Conservation (phyloP, 2,888 invertebrate species). For the Eilema griseolum region DNA sequence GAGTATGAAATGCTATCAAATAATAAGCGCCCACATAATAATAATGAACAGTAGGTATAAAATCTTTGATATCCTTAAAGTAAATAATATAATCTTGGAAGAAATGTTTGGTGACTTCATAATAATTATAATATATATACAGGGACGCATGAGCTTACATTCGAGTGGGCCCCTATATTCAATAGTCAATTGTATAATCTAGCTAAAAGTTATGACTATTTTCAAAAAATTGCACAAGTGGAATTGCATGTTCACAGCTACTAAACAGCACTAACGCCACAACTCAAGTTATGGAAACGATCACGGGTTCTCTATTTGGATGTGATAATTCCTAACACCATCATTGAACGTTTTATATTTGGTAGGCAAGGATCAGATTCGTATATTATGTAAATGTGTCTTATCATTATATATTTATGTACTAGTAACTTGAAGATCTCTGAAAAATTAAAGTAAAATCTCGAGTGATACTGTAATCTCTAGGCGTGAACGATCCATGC, state of each 20-base stretch:
- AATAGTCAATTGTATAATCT: constrained; percentile 85
- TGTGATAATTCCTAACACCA: constrained; percentile 65
- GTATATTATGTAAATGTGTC: constrained; percentile 73
- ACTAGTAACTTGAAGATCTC: constrained; percentile 82
- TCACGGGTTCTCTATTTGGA: constrained; percentile 72
- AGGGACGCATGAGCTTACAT: constrained; percentile 76
- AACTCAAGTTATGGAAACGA: constrained; percentile 71
- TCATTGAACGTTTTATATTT: constrained; percentile 71
- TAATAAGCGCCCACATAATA: constrained; percentile 85
- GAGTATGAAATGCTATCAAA: constrained; percentile 87
- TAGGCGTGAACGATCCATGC: constrained; percentile 70
- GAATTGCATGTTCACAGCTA: constrained; percentile 86
- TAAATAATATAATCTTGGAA: constrained; percentile 86
- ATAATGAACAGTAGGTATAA: constrained; percentile 76
- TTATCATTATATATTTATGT: constrained; percentile 78
- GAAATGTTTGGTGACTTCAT: constrained; percentile 80
- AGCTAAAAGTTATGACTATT: constrained; percentile 86
- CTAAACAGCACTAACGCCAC: constrained; percentile 78
- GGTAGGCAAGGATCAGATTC: constrained; percentile 79
- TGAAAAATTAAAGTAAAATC: constrained; percentile 79
- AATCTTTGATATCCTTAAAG: constrained; percentile 82
- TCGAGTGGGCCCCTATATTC: constrained; percentile 85
- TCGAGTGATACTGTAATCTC: constrained; percentile 87
- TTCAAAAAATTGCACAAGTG: constrained; percentile 86
- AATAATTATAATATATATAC: constrained; percentile 64